Base-by-base conservation (phyloP, 2,888 invertebrate genomes). In the Pseudococcus viburni region DNA sequence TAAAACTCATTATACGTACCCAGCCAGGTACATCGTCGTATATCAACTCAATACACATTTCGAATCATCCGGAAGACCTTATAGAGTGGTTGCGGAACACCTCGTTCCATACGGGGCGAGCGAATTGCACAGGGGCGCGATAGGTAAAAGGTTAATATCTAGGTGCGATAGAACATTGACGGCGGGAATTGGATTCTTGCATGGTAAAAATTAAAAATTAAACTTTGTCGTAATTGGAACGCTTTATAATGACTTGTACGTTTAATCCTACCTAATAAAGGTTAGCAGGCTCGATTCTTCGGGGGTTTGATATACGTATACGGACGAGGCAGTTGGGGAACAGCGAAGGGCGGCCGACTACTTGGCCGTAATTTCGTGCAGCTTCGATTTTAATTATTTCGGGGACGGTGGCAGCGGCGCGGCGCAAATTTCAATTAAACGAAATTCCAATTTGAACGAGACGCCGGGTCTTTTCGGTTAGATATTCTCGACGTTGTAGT, bases 221-320 rank as follows among this genome's bases (percentile, higher is more conserved):
- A 83, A 83, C 80, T 83, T 83, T 83, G 80, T 83, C 80, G 80
- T 83, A 83, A 83, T 83, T 83, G 80, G 80, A 83, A 83, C 80
- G 80, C 80, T 83, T 83, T 83, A 83, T 83, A 83, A 83, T 83
- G 80, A 83, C 80, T 83, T 83, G 42, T 83, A 83, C 80, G 80
- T 83, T 83, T 83, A 83, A 83, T 83, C 80, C 80, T 83, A 83
- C 80, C 80, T 83, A 83, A 83, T 83, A 83, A 83, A 83, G 80
- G 80, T 83, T 83, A 83, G 42, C 42, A 42, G 80, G 80, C 80
- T 42, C 12, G 46, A 33, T 83, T 83, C 42, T 83, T 83, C 33
- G 80, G 80, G 80, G 80, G 26, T 83, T 83, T 19, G 80, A 22
- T 15, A 33, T 33, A 33, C 26, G 73, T 39, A 39, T 15, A 77